Evolutionary conservation across 2,888 invertebrate genomes (phyloP), one percentile per base, ranked within the genome.

Genomic region (Aleiodes leptofemur): DNA sequence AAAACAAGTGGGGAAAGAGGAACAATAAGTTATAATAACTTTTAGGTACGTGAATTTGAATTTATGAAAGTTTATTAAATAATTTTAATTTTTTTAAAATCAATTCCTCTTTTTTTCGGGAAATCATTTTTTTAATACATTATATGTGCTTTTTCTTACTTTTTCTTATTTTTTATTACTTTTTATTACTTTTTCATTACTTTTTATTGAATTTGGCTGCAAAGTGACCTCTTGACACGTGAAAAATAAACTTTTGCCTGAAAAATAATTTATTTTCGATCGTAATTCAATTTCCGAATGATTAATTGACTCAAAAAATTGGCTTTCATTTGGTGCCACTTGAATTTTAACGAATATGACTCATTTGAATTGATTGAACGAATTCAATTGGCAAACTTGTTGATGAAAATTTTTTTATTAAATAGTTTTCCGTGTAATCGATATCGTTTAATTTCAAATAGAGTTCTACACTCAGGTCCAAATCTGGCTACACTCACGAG

Each of bases 351-450:
- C 43, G 8, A 11, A 43, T 43, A 11, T 61, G 6, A 50, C 1
- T 64, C 3, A 23, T 7, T 1, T 43, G 23, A 64, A 43, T 64
- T 64, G 34, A 38, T 61, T 14, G 57, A 23, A 2, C 1, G 23
- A 23, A 1, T 56, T 6, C 0, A 8, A 23, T 56, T 16, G 23
- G 50, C 13, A 56, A 56, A 11, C 16, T 57, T 16, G 13, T 13
- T 38, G 8, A 43, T 61, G 16, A 43, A 43, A 43, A 38, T 16
- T 61, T 29, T 16, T 61, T 29, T 5, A 14, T 34, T 14, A 9
- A 16, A 38, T 59, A 57, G 68, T 51, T 29, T 55, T 74, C 77
- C 7, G 8, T 78, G 78, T 79, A 78, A 78, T 79, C 77, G 78
- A 79, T 78, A 81, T 77, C 73, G 74, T 70, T 69, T 66, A 78